Evolutionary conservation across 2,797 vertebrate genomes (phyloP).

Genomic region (Steatocranus sp.): DNA sequence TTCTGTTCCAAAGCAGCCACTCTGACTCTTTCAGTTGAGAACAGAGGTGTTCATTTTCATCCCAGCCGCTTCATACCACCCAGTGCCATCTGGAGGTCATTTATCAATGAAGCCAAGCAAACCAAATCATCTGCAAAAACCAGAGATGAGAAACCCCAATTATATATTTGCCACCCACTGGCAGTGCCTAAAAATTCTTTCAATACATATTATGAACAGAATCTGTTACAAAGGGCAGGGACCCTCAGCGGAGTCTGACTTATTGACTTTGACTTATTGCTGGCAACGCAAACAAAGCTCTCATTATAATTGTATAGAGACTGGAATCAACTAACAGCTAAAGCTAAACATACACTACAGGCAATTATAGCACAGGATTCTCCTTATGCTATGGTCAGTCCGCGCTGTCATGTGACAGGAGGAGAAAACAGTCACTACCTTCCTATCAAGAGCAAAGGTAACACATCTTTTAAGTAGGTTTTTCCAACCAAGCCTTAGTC

Average conservation of each 20-base stretch:
- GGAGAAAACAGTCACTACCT: not conserved
- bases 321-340: not conserved
- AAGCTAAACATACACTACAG: not conserved
- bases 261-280: not conserved
- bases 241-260: not conserved
- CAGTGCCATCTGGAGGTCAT: not conserved
- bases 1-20: rapidly evolving
- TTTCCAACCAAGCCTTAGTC: not conserved
- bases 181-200: not conserved
- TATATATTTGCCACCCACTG: not conserved
- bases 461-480: not conserved
- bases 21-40: not conserved
- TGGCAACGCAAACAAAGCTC: not conserved
- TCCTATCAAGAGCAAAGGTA: not conserved
- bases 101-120: not conserved
- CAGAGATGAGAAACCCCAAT: not conserved
- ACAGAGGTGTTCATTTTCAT: not conserved
- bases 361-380: not conserved
- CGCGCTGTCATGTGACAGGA: not conserved
- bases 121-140: not conserved
- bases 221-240: not conserved
- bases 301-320: not conserved
- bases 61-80: not conserved
- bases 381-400: not conserved
- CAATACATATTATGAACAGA: not conserved